phyloP scores from a whole-genome alignment of 2,888 invertebrate genomes.

The Troides aeacus region DNA sequence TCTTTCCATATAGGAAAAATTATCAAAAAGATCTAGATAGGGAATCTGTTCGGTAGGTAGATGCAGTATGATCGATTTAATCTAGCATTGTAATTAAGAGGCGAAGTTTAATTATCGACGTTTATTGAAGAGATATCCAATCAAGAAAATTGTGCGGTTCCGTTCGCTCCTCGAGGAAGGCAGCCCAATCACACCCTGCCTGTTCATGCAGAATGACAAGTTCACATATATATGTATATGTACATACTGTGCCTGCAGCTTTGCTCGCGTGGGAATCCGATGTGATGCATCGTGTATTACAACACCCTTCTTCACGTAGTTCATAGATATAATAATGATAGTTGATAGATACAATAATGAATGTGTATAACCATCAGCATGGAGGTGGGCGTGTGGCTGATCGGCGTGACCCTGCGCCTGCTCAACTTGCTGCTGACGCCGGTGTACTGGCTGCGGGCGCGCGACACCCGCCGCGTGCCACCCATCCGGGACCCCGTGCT shows the following conservation, averaged over 20 bases:
- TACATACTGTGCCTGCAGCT: too few species aligned
- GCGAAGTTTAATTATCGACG: neutral
- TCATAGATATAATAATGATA: too few species aligned
- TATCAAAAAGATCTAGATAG: too few species aligned
- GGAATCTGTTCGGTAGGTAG: too few species aligned
- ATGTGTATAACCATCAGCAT: conserved; percentile 50
- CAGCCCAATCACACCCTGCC: neutral
- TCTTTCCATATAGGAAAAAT: too few species aligned
- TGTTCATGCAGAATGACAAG: neutral
- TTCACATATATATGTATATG: too few species aligned
- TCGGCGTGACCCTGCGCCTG: conserved; percentile 63
- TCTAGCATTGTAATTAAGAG: too few species aligned
- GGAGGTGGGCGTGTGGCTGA: conserved; percentile 68
- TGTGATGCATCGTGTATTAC: too few species aligned
- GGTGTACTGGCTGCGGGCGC: conserved; percentile 57
- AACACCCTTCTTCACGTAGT: too few species aligned
- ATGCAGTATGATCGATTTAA: too few species aligned
- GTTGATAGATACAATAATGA: too few species aligned
- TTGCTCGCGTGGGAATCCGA: too few species aligned
- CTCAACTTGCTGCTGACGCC: conserved; percentile 61
- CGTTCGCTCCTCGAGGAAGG: neutral
- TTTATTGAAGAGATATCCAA: neutral
- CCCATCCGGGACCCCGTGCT: conserved; percentile 75
- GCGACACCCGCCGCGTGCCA: conserved; percentile 49
- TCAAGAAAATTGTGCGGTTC: neutral